Evolutionary conservation across 1,140 invertebrate genomes (phyloP).

Genomic region (Drosophila trapezifrons): DNA sequence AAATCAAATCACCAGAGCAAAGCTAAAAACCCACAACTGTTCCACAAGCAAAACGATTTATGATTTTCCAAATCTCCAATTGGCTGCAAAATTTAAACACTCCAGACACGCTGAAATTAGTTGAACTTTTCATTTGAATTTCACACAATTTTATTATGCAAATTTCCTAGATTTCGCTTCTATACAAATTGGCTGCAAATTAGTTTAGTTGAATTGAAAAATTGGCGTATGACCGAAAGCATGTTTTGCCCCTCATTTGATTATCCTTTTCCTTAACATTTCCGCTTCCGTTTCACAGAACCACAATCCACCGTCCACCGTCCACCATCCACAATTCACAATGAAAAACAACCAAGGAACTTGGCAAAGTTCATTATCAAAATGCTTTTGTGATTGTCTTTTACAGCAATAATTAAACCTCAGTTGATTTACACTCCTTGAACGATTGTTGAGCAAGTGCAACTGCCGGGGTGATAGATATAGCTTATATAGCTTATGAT

Average conservation of each 20-base stretch:
- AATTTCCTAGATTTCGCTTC: conserved; percentile 47
- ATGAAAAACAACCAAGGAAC: conserved; percentile 18
- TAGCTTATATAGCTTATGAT: conserved; percentile 35
- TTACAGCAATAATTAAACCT: conserved; percentile 55
- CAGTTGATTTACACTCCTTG: conserved; percentile 49
- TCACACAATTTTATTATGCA: conserved; percentile 50
- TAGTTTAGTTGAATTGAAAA: conserved; percentile 72
- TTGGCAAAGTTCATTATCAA: conserved; percentile 39
- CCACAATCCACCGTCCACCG: conserved; percentile 15
- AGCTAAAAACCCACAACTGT: conserved; percentile 29
- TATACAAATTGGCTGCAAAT: conserved; percentile 69
- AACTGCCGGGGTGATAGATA: conserved; percentile 42
- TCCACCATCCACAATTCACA: conserved; percentile 13
- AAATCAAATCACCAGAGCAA: conserved; percentile 54
- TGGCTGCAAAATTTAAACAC: conserved; percentile 55
- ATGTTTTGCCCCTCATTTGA: conserved; percentile 58
- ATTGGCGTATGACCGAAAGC: conserved; percentile 53
- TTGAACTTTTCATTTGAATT: conserved; percentile 42
- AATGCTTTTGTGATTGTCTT: conserved; percentile 71
- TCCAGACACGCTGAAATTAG: conserved; percentile 34
- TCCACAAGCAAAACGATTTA: conserved; percentile 38
- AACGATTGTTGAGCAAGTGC: conserved; percentile 68
- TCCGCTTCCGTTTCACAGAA: conserved; percentile 32
- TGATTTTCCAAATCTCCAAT: conserved; percentile 46
- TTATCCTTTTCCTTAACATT: conserved; percentile 36